These are phyloP conservation scores for Sebastes wilsoni DNA, from an alignment of 2,797 vertebrate species.

Conservation along the genomic window DNA sequence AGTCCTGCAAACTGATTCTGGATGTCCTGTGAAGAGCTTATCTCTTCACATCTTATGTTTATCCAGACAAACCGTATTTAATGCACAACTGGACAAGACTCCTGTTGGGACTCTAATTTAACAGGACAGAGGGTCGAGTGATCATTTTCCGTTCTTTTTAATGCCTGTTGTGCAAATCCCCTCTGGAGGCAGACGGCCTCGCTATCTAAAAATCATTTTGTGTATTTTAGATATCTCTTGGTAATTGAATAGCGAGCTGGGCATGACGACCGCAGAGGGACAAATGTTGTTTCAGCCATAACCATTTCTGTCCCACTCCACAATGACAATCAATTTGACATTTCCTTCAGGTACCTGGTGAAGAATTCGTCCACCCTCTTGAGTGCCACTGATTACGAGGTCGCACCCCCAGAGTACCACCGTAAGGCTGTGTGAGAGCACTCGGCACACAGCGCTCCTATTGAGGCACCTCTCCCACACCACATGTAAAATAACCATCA, in stretches of 20 bases:
- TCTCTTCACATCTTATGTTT: not conserved
- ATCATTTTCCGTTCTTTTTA: not conserved
- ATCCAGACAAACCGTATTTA: not conserved
- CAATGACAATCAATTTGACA: not conserved
- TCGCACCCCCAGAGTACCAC: constrained; percentile 95
- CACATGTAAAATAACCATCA: constrained; percentile 34
- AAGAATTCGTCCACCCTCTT: constrained; percentile 92
- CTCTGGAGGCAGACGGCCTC: not conserved
- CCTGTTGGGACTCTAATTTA: not conserved
- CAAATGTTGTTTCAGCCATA: not conserved
- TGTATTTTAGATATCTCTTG: not conserved
- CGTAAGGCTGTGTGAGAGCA: constrained; percentile 89
- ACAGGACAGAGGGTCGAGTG: not conserved
- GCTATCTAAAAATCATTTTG: not conserved
- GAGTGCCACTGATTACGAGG: constrained; percentile 93
- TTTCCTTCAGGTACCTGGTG: constrained; percentile 87
- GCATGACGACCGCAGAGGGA: not conserved
- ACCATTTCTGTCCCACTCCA: not conserved
- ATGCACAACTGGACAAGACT: not conserved
- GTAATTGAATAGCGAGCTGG: not conserved
- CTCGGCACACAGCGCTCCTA: not conserved
- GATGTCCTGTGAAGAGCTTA: not conserved
- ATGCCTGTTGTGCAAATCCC: not conserved
- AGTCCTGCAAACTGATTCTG: not conserved
- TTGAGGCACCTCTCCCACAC: constrained; percentile 2